A percentile compares a stretch with the other conserved stretches of the same genome.
These are phyloP conservation scores for Atractosteus spatula DNA, from an alignment of 2,113 vertebrate species.

Conservation along the genomic window DNA sequence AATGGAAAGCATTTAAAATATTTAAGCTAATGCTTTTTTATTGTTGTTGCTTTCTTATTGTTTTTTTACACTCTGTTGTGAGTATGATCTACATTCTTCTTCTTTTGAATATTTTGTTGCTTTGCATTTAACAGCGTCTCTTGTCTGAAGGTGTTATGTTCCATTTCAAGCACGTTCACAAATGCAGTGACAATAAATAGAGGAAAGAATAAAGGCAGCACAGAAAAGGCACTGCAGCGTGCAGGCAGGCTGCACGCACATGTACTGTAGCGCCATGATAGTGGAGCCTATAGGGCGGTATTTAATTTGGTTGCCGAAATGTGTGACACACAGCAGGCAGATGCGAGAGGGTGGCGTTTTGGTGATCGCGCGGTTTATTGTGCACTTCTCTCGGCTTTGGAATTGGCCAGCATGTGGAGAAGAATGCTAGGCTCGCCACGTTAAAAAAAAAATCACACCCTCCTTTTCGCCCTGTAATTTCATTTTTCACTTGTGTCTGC, in stretches of 20 bases:
- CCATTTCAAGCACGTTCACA: constrained; percentile 3
- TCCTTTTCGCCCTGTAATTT: constrained; percentile 34
- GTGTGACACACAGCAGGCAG: no score
- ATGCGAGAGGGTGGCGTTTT: no score
- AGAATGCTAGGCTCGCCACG: no score
- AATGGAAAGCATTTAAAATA: constrained; percentile 61
- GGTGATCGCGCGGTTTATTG: no score
- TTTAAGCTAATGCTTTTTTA: constrained; percentile 55
- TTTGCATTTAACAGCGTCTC: constrained; percentile 18
- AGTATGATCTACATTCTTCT: constrained; percentile 34
- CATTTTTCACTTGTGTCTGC: constrained; percentile 49
- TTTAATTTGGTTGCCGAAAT: no score
- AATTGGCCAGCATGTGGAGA: no score
- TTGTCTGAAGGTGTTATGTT: constrained; percentile 6
- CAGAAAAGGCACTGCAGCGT: neutral
- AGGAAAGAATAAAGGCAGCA: no score
- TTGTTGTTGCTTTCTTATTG: constrained; percentile 49
- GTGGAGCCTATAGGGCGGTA: neutral
- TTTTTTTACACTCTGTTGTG: constrained; percentile 50
- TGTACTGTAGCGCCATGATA: neutral
- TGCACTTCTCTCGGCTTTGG: no score
- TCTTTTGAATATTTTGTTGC: constrained; percentile 37
- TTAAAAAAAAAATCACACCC: neutral
- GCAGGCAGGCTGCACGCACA: neutral
- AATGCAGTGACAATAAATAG: constrained; percentile 6